Conservation (phyloP, 2,797 vertebrate species). For the Pachyuromys duprasi region DNA sequence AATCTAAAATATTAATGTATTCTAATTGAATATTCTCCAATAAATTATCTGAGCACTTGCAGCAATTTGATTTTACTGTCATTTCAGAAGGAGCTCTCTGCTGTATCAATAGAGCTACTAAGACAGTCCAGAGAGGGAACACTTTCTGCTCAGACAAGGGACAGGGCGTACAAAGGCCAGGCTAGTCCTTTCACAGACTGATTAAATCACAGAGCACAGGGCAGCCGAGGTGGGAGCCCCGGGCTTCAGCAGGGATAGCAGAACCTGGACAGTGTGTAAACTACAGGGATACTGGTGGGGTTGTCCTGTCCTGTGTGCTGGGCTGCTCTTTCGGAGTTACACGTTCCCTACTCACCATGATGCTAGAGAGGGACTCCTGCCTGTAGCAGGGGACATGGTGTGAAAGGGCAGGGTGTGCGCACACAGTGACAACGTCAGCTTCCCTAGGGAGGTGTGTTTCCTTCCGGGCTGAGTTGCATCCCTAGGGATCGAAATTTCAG, state of each 20-base stretch:
- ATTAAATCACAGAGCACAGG: conserved; percentile 91
- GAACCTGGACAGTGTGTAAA: conserved; percentile 87
- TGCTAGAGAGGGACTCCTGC: neutral
- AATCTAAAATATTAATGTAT: conserved; percentile 93
- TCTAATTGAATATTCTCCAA: conserved; percentile 93
- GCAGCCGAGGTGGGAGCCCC: conserved; percentile 87
- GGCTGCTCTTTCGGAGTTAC: conserved; percentile 83
- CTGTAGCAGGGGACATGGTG: fast-evolving
- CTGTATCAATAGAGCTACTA: conserved; percentile 90
- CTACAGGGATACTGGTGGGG: conserved; percentile 87
- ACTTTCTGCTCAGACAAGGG: conserved; percentile 87
- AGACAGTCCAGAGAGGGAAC: conserved; percentile 88
- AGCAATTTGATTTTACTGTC: conserved; percentile 87
- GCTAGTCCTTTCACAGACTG: conserved; percentile 87
- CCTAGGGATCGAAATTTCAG: neutral
- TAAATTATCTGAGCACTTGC: conserved; percentile 94
- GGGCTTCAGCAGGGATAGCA: conserved; percentile 90
- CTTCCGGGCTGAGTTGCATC: neutral
- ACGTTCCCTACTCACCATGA: neutral
- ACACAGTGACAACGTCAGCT: fast-evolving
- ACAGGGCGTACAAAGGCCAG: conserved; percentile 86
- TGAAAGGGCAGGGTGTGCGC: neutral
- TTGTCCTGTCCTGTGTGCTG: conserved; percentile 85
- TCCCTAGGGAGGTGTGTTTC: neutral
- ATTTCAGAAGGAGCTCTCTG: conserved; percentile 87